These are phyloP conservation scores for Temnothorax nylanderi DNA, from an alignment of 1,140 invertebrate genomes.

Conservation along the genomic window DNA sequence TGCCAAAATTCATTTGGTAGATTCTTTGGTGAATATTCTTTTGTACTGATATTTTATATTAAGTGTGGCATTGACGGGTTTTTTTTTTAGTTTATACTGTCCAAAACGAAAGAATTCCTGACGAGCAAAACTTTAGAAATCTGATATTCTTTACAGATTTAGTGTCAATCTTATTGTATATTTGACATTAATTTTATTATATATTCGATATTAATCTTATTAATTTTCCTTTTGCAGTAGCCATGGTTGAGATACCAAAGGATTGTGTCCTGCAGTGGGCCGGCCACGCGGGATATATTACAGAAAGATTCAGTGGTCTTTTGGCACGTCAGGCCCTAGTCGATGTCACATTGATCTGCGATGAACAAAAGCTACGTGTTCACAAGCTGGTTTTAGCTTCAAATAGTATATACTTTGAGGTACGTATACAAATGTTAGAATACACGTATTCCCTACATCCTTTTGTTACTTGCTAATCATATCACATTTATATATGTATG, in stretches of 20 bases:
- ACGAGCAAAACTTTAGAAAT: background rate
- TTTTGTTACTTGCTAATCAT: background rate
- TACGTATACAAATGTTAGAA: constrained; percentile 63
- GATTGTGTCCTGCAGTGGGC: constrained; percentile 85
- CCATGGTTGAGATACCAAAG: constrained; percentile 81
- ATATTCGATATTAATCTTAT: background rate
- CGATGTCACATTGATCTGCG: constrained; percentile 87
- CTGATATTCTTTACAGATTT: background rate
- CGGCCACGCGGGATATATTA: constrained; percentile 86
- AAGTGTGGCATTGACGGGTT: background rate
- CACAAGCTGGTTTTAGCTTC: constrained; percentile 88
- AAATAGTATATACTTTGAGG: constrained; percentile 89
- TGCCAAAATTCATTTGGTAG: background rate
- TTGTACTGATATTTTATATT: background rate
- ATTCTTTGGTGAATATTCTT: background rate
- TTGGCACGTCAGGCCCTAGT: constrained; percentile 87
- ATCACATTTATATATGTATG: background rate
- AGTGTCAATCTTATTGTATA: background rate
- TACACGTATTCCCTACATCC: background rate
- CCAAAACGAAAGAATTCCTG: background rate
- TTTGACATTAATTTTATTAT: background rate
- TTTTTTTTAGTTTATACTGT: background rate
- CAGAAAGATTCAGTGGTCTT: constrained; percentile 86
- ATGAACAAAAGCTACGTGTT: constrained; percentile 87
- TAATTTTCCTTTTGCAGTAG: constrained; percentile 56